Percentiles rank a stretch among this genome's conserved stretches.
These are phyloP conservation scores for Smithornis capensis DNA, from an alignment of 2,113 vertebrate species.

Conservation along the genomic window DNA sequence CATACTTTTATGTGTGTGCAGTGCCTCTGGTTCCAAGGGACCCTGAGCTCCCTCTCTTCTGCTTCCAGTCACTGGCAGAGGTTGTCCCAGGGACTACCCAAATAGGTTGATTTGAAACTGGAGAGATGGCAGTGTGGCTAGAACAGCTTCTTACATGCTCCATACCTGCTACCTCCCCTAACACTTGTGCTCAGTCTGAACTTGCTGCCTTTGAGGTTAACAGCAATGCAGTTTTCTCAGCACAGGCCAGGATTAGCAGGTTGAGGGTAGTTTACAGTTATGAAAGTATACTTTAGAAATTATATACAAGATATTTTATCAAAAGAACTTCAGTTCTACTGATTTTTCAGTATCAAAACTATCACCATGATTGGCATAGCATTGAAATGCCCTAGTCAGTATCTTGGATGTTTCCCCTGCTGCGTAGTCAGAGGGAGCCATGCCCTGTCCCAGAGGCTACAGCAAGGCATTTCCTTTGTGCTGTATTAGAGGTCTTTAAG, in stretches of 20 bases:
- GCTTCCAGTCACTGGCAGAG: neutral
- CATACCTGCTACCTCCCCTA: neutral
- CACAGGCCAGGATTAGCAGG: neutral
- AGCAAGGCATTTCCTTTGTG: neutral
- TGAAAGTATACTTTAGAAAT: neutral
- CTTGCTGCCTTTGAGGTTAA: neutral
- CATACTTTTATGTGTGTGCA: rapidly evolving
- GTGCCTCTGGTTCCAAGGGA: neutral
- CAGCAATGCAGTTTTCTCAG: neutral
- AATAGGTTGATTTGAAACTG: neutral
- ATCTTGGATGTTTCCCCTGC: neutral
- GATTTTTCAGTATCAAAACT: neutral
- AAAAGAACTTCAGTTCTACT: neutral
- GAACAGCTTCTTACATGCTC: neutral
- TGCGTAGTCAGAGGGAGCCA: neutral
- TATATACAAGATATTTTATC: neutral
- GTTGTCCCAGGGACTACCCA: neutral
- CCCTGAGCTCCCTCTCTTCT: neutral
- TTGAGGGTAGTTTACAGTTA: neutral
- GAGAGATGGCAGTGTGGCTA: neutral
- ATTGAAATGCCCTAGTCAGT: neutral
- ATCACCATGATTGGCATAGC: neutral
- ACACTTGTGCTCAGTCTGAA: neutral
- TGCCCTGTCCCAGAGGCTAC: neutral
- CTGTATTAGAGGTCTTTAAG: neutral